Evolutionary conservation across 2,797 vertebrate genomes (phyloP).

Genomic region (Helarctos malayanus): DNA sequence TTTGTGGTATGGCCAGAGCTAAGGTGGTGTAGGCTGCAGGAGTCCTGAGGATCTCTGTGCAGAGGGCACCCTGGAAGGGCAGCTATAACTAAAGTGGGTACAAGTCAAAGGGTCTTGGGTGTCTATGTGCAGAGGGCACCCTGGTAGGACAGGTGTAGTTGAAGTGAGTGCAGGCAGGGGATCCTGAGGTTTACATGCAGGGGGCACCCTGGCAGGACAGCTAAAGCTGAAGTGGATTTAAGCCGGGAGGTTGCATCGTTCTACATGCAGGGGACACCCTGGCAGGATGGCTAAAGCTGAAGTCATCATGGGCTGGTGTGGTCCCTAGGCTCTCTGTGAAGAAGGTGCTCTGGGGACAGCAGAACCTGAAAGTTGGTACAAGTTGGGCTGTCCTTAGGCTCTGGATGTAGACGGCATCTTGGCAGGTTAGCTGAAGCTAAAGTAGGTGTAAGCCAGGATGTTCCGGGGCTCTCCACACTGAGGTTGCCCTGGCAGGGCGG

Average conservation of each 20-base stretch:
- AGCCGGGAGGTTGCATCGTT: not conserved
- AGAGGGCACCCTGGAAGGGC: no score
- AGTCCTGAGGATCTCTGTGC: not conserved
- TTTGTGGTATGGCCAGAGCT: not conserved
- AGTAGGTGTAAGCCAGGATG: not conserved
- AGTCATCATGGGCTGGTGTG: not conserved
- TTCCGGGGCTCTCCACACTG: not conserved
- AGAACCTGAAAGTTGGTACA: not conserved
- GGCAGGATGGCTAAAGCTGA: not conserved
- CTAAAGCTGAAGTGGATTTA: not conserved
- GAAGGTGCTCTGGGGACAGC: not conserved
- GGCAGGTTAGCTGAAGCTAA: not conserved
- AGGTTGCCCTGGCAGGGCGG: not conserved
- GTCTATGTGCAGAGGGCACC: not conserved
- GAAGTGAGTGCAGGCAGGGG: not conserved
- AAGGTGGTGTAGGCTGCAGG: not conserved
- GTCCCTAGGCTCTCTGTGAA: not conserved
- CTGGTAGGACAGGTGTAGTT: not conserved
- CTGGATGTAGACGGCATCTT: not conserved
- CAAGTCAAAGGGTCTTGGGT: not conserved
- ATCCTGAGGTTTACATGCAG: not conserved
- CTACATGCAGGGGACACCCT: not conserved
- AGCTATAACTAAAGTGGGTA: not conserved
- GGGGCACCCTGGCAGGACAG: not conserved
- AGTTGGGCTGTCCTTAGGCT: not conserved